phyloP scores from a whole-genome alignment of 2,113 vertebrate species.

The Excalfactoria chinensis region DNA sequence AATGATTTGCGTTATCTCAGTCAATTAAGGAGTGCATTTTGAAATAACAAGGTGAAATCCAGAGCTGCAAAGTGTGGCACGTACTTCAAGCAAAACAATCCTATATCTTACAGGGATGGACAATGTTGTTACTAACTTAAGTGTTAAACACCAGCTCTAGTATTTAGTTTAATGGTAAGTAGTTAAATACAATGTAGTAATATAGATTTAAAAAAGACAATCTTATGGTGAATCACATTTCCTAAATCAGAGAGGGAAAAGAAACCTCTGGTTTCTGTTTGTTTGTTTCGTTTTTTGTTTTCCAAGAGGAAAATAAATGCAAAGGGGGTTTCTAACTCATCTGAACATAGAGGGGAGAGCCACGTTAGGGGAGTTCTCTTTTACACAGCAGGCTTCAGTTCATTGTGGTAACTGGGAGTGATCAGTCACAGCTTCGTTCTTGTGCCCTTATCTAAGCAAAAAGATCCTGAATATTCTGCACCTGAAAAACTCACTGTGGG shows the following conservation, averaged over 20 bases:
- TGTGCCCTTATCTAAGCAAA: neutral
- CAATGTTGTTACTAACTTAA: neutral
- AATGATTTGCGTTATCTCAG: neutral
- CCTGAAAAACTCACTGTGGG: neutral
- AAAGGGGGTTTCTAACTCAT: slow-evolving; percentile 7
- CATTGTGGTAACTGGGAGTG: neutral
- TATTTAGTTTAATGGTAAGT: neutral
- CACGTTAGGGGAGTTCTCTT: neutral
- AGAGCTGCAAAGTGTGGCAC: neutral
- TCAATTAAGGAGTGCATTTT: neutral
- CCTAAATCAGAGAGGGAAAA: neutral
- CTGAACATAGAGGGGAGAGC: neutral
- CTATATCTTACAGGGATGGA: neutral
- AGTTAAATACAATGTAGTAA: neutral
- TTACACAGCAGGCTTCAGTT: neutral
- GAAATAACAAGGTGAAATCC: slow-evolving; percentile 17
- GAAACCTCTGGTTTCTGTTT: neutral
- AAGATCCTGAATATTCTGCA: neutral
- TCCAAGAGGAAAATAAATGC: neutral
- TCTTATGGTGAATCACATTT: neutral
- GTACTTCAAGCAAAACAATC: neutral
- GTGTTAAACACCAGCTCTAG: neutral
- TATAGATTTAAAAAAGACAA: neutral
- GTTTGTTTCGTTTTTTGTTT: neutral
- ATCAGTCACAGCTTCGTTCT: neutral